A percentile compares a stretch with the other conserved stretches of the same genome.
Evolutionary conservation across 2,888 invertebrate species (phyloP).

Genomic region (Cartodere bifasciata): DNA sequence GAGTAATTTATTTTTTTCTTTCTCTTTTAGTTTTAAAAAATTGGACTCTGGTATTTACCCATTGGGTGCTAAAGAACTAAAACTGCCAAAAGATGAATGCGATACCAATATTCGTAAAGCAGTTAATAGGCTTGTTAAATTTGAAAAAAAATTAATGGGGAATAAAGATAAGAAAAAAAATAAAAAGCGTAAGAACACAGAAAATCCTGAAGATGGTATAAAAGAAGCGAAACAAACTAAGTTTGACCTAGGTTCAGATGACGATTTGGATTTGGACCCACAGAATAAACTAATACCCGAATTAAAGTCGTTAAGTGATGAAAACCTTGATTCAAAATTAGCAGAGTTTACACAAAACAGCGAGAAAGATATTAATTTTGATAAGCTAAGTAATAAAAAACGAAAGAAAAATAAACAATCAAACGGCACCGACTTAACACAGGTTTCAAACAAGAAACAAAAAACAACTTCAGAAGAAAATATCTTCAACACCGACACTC

Average conservation of each 20-base stretch:
- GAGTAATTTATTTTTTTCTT: slow-evolving; percentile 9
- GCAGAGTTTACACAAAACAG: slow-evolving; percentile 12
- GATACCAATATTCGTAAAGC: slow-evolving; percentile 26
- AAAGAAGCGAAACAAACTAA: no score
- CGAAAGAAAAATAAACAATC: slow-evolving; percentile 19
- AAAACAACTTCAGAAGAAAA: slow-evolving; percentile 1
- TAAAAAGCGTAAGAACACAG: slow-evolving; percentile 20
- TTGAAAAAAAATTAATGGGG: slow-evolving; percentile 26
- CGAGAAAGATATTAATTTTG: slow-evolving; percentile 15
- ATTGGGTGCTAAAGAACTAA: slow-evolving; percentile 44
- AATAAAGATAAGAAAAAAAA: slow-evolving; percentile 27
- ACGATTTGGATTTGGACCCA: no score
- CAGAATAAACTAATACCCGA: no score
- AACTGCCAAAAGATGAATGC: slow-evolving; percentile 25
- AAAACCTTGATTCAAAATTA: no score
- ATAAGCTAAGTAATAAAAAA: slow-evolving; percentile 5
- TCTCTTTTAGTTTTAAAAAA: slow-evolving; percentile 41
- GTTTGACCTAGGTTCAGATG: no score
- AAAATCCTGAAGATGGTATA: slow-evolving; percentile 22
- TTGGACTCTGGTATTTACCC: slow-evolving; percentile 53
- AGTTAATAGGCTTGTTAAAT: slow-evolving; percentile 27
- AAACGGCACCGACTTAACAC: no score
- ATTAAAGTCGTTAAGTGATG: no score
- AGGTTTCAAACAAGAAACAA: slow-evolving; percentile 4
- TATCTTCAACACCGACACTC: slow-evolving; percentile 2